Evolutionary conservation across 1,140 invertebrate species (phyloP).

Genomic region (Drosophila setifemur): DNA sequence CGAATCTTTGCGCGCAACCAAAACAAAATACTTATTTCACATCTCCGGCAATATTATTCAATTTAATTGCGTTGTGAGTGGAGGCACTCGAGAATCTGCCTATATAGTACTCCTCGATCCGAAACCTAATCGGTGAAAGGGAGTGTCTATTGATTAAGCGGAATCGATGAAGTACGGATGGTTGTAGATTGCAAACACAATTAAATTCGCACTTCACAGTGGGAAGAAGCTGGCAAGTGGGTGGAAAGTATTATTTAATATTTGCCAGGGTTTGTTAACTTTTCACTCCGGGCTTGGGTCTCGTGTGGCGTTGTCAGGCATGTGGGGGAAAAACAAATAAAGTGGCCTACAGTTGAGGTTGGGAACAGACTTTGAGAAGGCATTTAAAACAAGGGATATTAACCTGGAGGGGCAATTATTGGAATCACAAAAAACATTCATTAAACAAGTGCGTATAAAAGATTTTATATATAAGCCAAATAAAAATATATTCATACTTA

Average conservation of each 20-base stretch:
- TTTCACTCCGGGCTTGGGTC: not conserved
- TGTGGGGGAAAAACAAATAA: not conserved
- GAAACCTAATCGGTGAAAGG: conserved; percentile 17
- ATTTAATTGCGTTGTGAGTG: conserved; percentile 44
- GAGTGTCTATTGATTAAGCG: conserved; percentile 20
- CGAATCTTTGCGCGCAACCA: conserved; percentile 12
- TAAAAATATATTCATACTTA: no score
- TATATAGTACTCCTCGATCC: not conserved
- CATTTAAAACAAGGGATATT: not conserved
- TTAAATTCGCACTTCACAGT: conserved; percentile 10
- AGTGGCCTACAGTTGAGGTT: not conserved
- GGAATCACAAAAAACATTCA: no score
- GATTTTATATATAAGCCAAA: no score
- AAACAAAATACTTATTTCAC: conserved; percentile 44
- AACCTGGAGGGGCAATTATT: not conserved
- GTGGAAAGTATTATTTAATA: conserved; percentile 12
- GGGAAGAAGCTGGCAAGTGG: not conserved
- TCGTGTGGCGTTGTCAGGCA: not conserved
- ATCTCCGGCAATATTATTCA: not conserved
- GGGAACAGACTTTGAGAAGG: not conserved
- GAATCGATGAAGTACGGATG: conserved; percentile 1
- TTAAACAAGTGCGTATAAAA: no score
- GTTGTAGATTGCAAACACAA: conserved; percentile 11
- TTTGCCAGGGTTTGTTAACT: conserved; percentile 7
- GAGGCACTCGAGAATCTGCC: conserved; percentile 13